These are phyloP conservation scores for Panurus biarmicus DNA, from an alignment of 2,113 vertebrate genomes.

Conservation along the genomic window DNA sequence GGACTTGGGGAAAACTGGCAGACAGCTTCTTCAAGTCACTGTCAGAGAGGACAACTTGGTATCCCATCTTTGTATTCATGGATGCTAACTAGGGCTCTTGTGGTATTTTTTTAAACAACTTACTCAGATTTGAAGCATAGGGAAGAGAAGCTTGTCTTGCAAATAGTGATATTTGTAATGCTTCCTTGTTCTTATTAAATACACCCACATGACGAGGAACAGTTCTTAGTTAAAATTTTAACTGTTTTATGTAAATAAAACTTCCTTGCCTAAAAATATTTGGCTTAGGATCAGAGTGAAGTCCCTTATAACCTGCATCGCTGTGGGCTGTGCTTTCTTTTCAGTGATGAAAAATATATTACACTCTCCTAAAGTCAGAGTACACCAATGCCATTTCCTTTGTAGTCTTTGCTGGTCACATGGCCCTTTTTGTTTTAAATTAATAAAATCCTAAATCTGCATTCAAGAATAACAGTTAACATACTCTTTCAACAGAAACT, in stretches of 20 bases:
- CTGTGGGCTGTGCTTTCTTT: constrained; percentile 66
- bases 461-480: constrained; percentile 60
- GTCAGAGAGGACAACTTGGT: background rate
- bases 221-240: constrained; percentile 54
- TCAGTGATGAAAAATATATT: constrained; percentile 65
- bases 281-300: constrained; percentile 68
- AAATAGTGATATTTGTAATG: constrained; percentile 22
- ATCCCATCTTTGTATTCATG: background rate
- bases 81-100: background rate
- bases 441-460: constrained; percentile 65
- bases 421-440: constrained; percentile 66
- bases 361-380: constrained; percentile 59
- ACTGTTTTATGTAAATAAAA: constrained; percentile 67
- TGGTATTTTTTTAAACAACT: background rate
- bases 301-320: constrained; percentile 63
- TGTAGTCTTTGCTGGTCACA: constrained; percentile 65
- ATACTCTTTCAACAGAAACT: constrained; percentile 61
- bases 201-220: constrained; percentile 21
- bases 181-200: constrained; percentile 45
- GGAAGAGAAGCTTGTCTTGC: constrained; percentile 4
- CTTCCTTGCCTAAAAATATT: constrained; percentile 61
- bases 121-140: background rate
- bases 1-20: background rate
- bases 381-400: constrained; percentile 64
- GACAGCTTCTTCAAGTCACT: background rate